Evolutionary conservation across 2,888 invertebrate genomes (phyloP), one percentile per base, ranked within the genome.

Genomic region (Galeruca laticollis): DNA sequence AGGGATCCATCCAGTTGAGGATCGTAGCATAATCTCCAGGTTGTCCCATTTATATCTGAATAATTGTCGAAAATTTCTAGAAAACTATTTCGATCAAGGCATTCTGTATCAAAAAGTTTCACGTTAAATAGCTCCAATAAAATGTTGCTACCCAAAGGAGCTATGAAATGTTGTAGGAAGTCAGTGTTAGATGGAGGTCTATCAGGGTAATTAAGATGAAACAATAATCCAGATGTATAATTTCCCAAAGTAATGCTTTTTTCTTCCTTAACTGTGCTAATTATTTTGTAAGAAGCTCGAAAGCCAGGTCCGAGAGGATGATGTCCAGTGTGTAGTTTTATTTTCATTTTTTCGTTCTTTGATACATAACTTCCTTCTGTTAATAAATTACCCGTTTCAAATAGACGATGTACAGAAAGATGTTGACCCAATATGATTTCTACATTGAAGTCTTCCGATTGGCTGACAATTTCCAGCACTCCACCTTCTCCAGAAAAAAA

Each of bases 311-410:
- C 93, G 0, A 87, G 87, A 0, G 91, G 90, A 77, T 88, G 88
- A 69, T 88, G 87, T 1, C 90, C 90, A 0, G 93, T 93, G 70
- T 87, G 87, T 64, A 93, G 82, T 56, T 88, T 87, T n/a, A 94
- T 83, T 63, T 88, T 80, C 62, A 93, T 80, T 54, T 88, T 85
- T 81, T 93, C 92, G 0, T 88, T 87, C 15, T 87, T 83, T 0
- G 93, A 93, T 0, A 93, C 87, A 79, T 90, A 93, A 13, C 90
- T 87, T 0, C 92, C 92, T 73, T 91, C 92, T 6, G 90, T 91
- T 37, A 93, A 80, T 26, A 91, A 85, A 43, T 86, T 86, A 0
- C 86, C 80, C 33, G 86, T 85, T 52, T 86, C 84, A 80, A 90
- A 92, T 0, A 92, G 91, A 47, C 88, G 86, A 78, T 92, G 88